These are phyloP conservation scores for Perca flavescens DNA, from an alignment of 2,113 vertebrate species.

Conservation along the genomic window DNA sequence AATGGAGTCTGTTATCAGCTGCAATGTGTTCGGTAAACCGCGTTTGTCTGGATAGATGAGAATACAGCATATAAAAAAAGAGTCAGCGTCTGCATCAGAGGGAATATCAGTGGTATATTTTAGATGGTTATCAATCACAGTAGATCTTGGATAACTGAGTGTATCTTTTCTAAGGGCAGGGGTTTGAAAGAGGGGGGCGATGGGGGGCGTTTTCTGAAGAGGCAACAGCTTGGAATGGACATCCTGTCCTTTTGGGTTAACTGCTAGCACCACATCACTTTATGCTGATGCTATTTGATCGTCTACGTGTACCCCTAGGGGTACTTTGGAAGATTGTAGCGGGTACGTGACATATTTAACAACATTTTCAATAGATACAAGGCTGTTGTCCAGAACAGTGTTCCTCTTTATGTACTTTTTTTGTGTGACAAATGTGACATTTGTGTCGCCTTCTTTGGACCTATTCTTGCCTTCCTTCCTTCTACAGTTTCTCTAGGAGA, in stretches of 20 bases:
- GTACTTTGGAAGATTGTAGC: too few relatives aligned
- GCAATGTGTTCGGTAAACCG: not conserved
- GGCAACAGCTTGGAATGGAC: not conserved
- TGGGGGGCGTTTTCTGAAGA: not conserved
- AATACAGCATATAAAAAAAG: not conserved
- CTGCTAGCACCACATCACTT: not conserved
- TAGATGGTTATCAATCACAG: not conserved
- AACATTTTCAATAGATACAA: too few relatives aligned
- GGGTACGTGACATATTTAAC: too few relatives aligned
- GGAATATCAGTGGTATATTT: not conserved
- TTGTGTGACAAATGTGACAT: too few relatives aligned
- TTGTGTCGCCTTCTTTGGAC: too few relatives aligned
- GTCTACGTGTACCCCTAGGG: not conserved
- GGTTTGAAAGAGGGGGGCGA: not conserved
- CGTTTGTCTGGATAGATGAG: too few relatives aligned
- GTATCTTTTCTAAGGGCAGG: not conserved
- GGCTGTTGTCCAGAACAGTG: too few relatives aligned
- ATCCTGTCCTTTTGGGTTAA: not conserved
- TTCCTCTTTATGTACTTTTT: too few relatives aligned
- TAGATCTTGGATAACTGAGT: not conserved
- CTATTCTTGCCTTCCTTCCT: too few relatives aligned
- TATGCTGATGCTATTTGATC: not conserved
- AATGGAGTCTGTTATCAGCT: not conserved
- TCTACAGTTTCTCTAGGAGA: too few relatives aligned
- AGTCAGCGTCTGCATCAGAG: not conserved